Evolutionary conservation across 1,140 invertebrate species (phyloP), one percentile per base, ranked within the genome.

Genomic region (Sitodiplosis mosellana): DNA sequence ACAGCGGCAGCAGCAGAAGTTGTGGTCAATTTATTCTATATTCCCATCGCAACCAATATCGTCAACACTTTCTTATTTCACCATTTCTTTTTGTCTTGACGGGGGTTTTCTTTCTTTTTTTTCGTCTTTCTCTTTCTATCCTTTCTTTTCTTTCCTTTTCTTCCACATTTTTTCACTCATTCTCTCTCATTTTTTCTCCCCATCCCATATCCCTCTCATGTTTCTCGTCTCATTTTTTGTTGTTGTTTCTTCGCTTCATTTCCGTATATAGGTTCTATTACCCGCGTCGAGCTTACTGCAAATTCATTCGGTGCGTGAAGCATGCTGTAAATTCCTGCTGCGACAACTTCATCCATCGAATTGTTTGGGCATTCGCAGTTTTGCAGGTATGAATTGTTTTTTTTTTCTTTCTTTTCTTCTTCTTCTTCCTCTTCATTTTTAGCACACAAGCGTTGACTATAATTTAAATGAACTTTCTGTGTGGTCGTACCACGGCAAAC

Each of bases 261-360:
- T 3, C 6, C 14, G 17, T 43, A 5, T 18, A 18, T 27, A 78
- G 75, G 75, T 80, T 10, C 61, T 87, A 48, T 62, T 87, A 42
- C 80, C 83, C 33, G 83, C 81, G 15, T 83, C 82, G 21, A 83
- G 80, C 56, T 66, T 86, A 37, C 67, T 87, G 36, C 82, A 86
- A 65, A 76, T 85, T 58, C 70, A 72, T 52, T 75, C 78, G 46
- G 81, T 87, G 2, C 62, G 79, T 36, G 80, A 83, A 52, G 82
- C 81, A 0, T 86, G 82, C 56, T 83, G 80, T 63, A 78, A 80
- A 55, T 85, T 83, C 58, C 68, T 84, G 12, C 67, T 81, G 53
- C 69, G 74, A 15, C 80, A 83, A 59, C 65, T 84, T 14, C 79
- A 84, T 60, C 80, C 81, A 2, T 79, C 80, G 2, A 86, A 87